Evolutionary conservation across 2,797 vertebrate genomes (phyloP), one percentile per base, ranked within the genome.

Genomic region (Lacerta agilis): DNA sequence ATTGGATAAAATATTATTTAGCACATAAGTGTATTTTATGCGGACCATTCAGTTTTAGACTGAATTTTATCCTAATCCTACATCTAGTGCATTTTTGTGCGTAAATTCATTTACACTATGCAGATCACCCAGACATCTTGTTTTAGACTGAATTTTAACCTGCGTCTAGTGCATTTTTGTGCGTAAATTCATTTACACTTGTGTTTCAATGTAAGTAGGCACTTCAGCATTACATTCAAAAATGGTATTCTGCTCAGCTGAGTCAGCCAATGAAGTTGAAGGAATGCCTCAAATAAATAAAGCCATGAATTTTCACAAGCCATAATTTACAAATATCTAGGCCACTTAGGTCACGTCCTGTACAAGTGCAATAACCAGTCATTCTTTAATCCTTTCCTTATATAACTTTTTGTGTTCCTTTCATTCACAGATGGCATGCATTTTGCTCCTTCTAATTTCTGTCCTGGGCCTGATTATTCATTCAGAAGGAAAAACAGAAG

Each of bases 361-460:
- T 69, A 17, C 20, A 61, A 7, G 1, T 58, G 36, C 10, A 33
- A 69, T 61, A n/a, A 45, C 7, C 25, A 38, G 36, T 4, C 10
- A 15, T 5, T 43, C 23, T 38, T 71, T 17, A 33, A 33, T n/a
- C n/a, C 4, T 83, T 58, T 41, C 45, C 18, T 25, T 43, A 15
- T 55, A 69, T 3, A 69, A 38, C 18, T 7, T 71, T 79, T 66
- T 33, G 36, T 69, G 1, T 88, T 58, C 61, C 58, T 18, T 83
- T 84, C 33, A 25, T 88, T 88, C 7, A 79, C 75, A 88, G 87
- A 88, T 88, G 87, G 23, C 45, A 88, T 33, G 10, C 11, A 1
- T 64, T 5, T 11, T 45, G 23, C 7, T 36, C 17, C 79, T 88
- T 23, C 49, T 88, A 41, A 79, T 79, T 43, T 79, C 77, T 83